Evolutionary conservation across 2,888 invertebrate genomes (phyloP), one percentile per base, ranked within the genome.

Genomic region (Hypomecis atomaria): DNA sequence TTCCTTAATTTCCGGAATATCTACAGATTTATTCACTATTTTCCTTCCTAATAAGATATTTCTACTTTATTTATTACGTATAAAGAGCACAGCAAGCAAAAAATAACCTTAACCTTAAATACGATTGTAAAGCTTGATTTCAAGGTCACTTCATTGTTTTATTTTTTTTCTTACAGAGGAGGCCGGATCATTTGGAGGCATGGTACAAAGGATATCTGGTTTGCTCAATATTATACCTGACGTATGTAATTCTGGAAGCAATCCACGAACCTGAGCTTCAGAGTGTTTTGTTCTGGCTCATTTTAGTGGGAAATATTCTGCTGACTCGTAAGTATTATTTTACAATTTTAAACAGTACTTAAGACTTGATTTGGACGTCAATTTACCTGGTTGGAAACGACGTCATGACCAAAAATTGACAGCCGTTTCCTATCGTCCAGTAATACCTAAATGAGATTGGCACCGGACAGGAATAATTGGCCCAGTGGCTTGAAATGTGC

Each of bases 181-280:
- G 54, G 23, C 63, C 59, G n/a, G 63, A 63, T 9, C 63, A 59
- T 13, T 23, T 63, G 10, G 47, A 63, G 33, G 44, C 59, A 33
- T 63, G 63, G 63, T 63, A 63, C 40, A 38, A 40, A 23, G 63
- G 59, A 7, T 63, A 58, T 7, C 5, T 38, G 1, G 0, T 63
- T 11, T 45, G 36, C 33, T 9, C 48, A 4, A 6, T 37, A 9
- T 0, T 52, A 7, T 34, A 44, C 7, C 33, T 9, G 3, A 10
- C 34, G 34, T 4, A 52, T 8, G 5, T 13, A 0, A n/a, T 59
- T 9, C 40, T 38, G 2, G 9, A 33, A 11, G 50, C 13, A 9
- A 7, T 8, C 1, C 9, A 50, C 0, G 44, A 44, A n/a, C 7
- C 37, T 8, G n/a, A 58, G 7, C 9, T 4, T 0, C 6, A 23